phyloP scores from a whole-genome alignment of 2,797 vertebrate species.

The Silurus aristotelis region DNA sequence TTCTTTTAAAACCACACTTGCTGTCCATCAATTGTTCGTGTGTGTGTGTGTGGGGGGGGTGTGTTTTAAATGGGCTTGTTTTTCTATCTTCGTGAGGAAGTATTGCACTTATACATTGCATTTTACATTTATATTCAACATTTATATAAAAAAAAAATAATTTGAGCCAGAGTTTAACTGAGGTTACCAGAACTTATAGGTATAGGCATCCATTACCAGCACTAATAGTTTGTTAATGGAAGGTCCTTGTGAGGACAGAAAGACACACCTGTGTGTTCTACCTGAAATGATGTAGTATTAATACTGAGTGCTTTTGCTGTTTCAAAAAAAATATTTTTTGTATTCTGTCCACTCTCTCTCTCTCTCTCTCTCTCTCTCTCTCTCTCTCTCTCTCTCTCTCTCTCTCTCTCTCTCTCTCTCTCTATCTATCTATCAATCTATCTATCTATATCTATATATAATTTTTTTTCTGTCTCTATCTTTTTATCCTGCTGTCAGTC shows the following conservation, averaged over 20 bases:
- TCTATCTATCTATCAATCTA: too few relatives aligned
- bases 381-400: background rate
- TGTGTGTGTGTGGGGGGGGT: background rate
- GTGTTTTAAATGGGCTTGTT: background rate
- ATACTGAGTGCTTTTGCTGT: conserved; percentile 2
- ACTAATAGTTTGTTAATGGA: background rate
- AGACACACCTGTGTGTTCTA: conserved; percentile 12
- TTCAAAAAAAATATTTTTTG: background rate
- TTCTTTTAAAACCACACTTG: conserved; percentile 29
- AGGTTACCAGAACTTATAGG: too few relatives aligned
- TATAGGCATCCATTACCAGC: background rate
- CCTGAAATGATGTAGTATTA: conserved; percentile 31
- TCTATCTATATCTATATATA: too few relatives aligned
- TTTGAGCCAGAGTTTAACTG: too few relatives aligned
- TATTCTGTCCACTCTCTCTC: background rate
- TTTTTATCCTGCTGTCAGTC: conserved; percentile 59
- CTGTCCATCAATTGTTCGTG: conserved; percentile 23
- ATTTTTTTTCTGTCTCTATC: conserved; percentile 25
- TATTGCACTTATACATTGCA: too few relatives aligned
- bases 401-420: background rate
- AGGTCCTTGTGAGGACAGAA: background rate
- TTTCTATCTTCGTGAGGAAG: background rate
- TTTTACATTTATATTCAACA: too few relatives aligned
- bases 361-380: conserved; percentile 14
- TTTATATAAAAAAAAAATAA: too few relatives aligned